phyloP scores from a whole-genome alignment of 2,113 vertebrate genomes.

The Gracilinanus agilis region DNA sequence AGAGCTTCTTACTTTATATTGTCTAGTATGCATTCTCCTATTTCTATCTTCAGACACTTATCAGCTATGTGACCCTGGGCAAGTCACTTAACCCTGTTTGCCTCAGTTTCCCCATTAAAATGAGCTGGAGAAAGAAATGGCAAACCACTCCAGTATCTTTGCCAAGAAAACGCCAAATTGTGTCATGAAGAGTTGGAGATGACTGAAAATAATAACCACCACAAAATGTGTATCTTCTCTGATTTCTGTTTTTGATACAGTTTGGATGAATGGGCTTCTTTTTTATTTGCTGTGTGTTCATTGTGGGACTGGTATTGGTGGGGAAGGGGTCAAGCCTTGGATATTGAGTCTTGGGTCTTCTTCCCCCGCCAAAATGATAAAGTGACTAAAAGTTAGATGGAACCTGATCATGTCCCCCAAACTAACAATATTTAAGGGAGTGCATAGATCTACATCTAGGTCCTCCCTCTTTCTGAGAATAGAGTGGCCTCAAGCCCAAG shows the following conservation, averaged over 20 bases:
- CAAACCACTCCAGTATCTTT: neutral
- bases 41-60: neutral
- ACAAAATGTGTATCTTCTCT: neutral
- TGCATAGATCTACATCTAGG: neutral
- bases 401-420: neutral
- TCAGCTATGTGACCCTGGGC: neutral
- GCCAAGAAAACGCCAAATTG: neutral
- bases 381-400: neutral
- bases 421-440: neutral
- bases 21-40: neutral
- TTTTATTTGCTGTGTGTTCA: neutral
- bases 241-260: neutral
- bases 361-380: neutral
- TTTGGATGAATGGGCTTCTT: neutral
- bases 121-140: neutral
- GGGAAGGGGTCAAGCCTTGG: neutral
- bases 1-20: neutral
- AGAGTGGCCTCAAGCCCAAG: neutral
- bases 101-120: neutral
- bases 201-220: neutral
- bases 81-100: neutral
- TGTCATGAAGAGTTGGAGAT: neutral
- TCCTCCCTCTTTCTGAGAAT: neutral
- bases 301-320: neutral
- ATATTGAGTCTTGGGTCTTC: neutral